phyloP scores from a whole-genome alignment of 2,797 vertebrate genomes.

The Channa striata region DNA sequence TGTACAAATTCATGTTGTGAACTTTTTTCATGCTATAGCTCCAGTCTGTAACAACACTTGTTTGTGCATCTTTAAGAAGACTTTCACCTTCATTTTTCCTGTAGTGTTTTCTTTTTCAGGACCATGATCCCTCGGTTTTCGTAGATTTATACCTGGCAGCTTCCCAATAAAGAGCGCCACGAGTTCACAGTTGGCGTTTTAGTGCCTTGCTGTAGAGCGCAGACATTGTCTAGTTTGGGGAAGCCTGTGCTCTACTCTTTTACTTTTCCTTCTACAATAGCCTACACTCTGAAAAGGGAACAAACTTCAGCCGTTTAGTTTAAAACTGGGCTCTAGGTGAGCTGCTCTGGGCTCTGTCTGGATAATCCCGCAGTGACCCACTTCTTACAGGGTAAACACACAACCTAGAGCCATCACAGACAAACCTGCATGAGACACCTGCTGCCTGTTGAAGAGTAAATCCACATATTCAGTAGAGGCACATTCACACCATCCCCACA shows the following conservation, averaged over 20 bases:
- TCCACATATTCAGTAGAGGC: conserved; percentile 1
- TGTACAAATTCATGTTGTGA: too few species aligned
- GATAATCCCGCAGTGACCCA: conserved; percentile 81
- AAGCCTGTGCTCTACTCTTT: background rate
- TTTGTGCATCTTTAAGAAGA: background rate
- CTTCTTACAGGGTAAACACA: conserved; percentile 63
- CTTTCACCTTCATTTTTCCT: background rate
- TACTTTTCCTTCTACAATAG: background rate
- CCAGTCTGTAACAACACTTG: background rate
- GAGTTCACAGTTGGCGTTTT: background rate
- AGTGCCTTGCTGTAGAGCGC: background rate
- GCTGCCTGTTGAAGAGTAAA: background rate
- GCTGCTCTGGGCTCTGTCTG: conserved; percentile 46
- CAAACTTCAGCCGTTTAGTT: background rate
- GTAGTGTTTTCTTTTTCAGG: background rate
- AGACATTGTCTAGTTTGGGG: background rate
- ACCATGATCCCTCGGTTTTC: background rate
- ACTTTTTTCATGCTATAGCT: too few species aligned
- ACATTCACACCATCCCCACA: background rate
- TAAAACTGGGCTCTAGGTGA: conserved; percentile 48
- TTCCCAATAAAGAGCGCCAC: background rate
- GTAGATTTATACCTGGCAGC: background rate
- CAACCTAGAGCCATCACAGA: conserved; percentile 10
- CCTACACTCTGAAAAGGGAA: background rate
- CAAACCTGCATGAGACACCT: background rate